phyloP scores from a whole-genome alignment of 2,113 vertebrate genomes.

The Eurystomus gularis region DNA sequence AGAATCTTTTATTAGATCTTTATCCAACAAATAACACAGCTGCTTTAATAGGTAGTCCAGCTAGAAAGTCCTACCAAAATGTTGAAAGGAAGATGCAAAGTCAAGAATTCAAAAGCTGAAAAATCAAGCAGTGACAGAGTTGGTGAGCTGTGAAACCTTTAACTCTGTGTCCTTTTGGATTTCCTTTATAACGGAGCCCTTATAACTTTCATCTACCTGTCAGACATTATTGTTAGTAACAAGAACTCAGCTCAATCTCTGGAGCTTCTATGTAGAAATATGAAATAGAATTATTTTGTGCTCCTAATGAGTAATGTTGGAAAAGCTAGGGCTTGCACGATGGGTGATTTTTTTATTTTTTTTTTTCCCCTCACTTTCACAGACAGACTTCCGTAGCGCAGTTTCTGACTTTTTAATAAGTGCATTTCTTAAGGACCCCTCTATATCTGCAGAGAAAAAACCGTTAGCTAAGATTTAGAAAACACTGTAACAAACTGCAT shows the following conservation, averaged over 20 bases:
- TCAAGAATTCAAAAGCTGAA: background rate
- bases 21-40: background rate
- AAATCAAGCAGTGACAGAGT: background rate
- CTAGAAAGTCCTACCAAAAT: background rate
- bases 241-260: background rate
- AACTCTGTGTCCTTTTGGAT: background rate
- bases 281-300: background rate
- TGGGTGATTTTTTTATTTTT: background rate
- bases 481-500: background rate
- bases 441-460: background rate
- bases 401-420: background rate
- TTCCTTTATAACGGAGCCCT: background rate
- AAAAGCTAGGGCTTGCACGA: background rate
- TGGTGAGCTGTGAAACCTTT: constrained; percentile 17
- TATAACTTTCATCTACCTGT: background rate
- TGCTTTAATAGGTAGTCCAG: background rate
- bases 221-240: background rate
- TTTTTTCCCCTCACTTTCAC: too few species aligned
- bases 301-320: background rate
- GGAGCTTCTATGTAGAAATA: background rate
- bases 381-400: background rate
- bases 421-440: background rate
- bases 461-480: background rate
- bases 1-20: background rate
- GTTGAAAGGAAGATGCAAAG: background rate